A percentile compares a stretch with the other conserved stretches of the same genome.
Evolutionary conservation across 2,113 vertebrate species (phyloP).

Genomic region (Pangasianodon hypophthalmus): DNA sequence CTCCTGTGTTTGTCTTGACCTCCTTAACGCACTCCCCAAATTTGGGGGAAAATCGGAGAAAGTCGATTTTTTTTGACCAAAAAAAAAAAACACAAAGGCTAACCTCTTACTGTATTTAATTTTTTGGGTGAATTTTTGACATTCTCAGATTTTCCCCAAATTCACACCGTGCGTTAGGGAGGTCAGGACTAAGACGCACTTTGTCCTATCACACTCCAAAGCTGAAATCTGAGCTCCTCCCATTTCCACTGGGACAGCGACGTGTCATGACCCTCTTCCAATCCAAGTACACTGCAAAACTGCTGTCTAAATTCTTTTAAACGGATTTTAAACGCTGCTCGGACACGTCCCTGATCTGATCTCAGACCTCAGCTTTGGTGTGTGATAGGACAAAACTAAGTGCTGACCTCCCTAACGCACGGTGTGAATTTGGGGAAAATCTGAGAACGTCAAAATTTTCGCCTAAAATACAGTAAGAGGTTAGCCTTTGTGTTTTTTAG

Average conservation of each 20-base stretch:
- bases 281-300: too few relatives aligned
- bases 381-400: not conserved
- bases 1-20: not conserved
- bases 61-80: not conserved
- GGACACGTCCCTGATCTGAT: not conserved
- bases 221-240: not conserved
- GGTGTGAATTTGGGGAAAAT: not conserved
- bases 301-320: too few relatives aligned
- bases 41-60: not conserved
- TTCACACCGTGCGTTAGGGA: not conserved
- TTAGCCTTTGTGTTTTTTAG: not conserved
- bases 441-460: not conserved
- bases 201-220: not conserved
- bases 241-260: too few relatives aligned
- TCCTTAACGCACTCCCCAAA: not conserved
- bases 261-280: too few relatives aligned
- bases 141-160: not conserved
- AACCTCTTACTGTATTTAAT: not conserved
- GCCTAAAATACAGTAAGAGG: not conserved
- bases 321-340: too few relatives aligned
- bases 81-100: not conserved
- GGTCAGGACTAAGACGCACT: not conserved
- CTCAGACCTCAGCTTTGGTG: not conserved
- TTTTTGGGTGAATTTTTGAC: not conserved
- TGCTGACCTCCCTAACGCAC: not conserved